Base-by-base conservation (phyloP, 1,140 invertebrate genomes). In the Drosophila varians region DNA sequence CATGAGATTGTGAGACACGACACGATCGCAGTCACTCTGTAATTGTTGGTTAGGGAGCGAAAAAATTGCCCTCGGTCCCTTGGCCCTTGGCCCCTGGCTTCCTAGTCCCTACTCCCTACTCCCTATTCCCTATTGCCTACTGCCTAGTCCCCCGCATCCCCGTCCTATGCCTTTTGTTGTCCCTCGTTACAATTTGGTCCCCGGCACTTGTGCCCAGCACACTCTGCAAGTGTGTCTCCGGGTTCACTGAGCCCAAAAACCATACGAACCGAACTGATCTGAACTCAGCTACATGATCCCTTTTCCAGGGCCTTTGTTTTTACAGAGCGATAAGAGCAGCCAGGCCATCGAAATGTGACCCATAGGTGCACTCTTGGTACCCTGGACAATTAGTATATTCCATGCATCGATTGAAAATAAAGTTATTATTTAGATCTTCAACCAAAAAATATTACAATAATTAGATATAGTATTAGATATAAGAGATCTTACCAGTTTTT, bases 161-260 rank as follows among this genome's bases (percentile, higher is more conserved):
- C 43, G n/a, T n/a, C n/a, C 31, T 18, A 1, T 6, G 4, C 42
- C 12, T 11, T 16, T 48, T 18, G 18, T 16, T 38, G 18, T 36
- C 51, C 18, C 26, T 9, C 23, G 36, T 25, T 45, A 45, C 34
- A 25, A 23, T n/a, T n/a, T 40, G 47, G 48, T 36, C 19, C 52
- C 23, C 16, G 40, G 47, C 74, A 87, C 82, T 87, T 87, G 82
- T 86, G 82, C 82, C 70, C 53, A 82, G 82, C 82, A 87, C 82
- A 87, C 82, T 87, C 82, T 87, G 73, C 82, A 86, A 86, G 82
- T 86, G 82, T 87, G 82, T 58, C 75, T 31, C 60, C 62, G 79
- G 74, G 79, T 84, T 86, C 74, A 84, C 75, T 75, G 79, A 62
- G 61, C 72, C 61, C 48, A 54, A 14, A 31, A 14, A 23, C 26